These are phyloP conservation scores for Drosophila subobscura DNA, from an alignment of 1,140 invertebrate genomes.

Conservation along the genomic window DNA sequence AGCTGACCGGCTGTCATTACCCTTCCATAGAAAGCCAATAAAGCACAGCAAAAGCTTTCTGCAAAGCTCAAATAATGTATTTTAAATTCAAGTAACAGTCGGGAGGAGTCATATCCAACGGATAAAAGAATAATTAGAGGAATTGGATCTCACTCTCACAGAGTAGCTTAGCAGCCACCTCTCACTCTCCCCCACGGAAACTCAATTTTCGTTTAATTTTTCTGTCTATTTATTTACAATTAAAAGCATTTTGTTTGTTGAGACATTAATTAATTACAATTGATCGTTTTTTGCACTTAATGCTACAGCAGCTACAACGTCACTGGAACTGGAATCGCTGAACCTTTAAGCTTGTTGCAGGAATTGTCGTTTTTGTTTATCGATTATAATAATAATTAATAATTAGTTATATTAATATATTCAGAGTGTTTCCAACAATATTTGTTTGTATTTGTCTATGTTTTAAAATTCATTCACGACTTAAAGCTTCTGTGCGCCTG, in stretches of 20 bases:
- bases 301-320: slow-evolving; percentile 51
- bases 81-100: too few species aligned
- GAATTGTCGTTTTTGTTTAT: slow-evolving; percentile 1
- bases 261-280: slow-evolving; percentile 67
- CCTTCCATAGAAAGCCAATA: too few species aligned
- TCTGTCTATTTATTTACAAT: slow-evolving; percentile 74
- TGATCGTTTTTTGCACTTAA: slow-evolving; percentile 32
- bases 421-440: slow-evolving; percentile 19
- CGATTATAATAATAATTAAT: too few species aligned
- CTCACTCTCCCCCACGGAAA: neutral
- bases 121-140: too few species aligned
- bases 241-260: slow-evolving; percentile 74
- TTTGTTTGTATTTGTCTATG: slow-evolving; percentile 27
- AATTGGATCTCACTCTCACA: too few species aligned
- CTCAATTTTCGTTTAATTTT: slow-evolving; percentile 9
- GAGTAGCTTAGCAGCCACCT: too few species aligned
- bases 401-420: too few species aligned
- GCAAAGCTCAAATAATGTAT: too few species aligned
- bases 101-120: too few species aligned
- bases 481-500: slow-evolving; percentile 59
- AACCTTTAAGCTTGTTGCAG: too few species aligned
- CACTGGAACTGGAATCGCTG: slow-evolving; percentile 29
- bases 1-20: too few species aligned
- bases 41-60: too few species aligned
- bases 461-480: slow-evolving; percentile 68